Evolutionary conservation across 2,113 vertebrate genomes (phyloP).

Genomic region (Oryzias melastigma): DNA sequence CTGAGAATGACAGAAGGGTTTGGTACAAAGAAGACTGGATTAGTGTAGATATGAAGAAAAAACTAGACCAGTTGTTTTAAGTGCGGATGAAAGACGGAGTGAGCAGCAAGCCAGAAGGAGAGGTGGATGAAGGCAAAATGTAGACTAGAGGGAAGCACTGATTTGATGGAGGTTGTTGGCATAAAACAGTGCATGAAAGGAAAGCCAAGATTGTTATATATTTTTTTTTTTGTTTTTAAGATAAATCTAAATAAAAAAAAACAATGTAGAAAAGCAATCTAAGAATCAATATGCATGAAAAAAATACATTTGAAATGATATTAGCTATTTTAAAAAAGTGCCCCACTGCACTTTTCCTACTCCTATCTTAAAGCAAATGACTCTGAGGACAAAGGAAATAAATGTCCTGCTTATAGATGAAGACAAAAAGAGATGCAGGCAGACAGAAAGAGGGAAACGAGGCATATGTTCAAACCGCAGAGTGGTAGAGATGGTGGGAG

Average conservation of each 20-base stretch:
- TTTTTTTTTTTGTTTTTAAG: too few species aligned
- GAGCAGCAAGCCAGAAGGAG: not conserved
- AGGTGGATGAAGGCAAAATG: not conserved
- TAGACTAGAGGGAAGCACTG: not conserved
- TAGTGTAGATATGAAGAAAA: not conserved
- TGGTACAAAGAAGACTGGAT: slow-evolving; percentile 30
- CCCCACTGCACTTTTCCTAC: too few species aligned
- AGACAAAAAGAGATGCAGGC: not conserved
- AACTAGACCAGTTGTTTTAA: not conserved
- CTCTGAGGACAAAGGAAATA: too few species aligned
- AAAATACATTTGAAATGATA: too few species aligned
- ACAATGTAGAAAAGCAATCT: too few species aligned
- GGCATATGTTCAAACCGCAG: slow-evolving; percentile 27
- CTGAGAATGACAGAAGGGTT: slow-evolving; percentile 28
- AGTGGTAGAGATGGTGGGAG: not conserved
- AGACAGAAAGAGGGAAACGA: slow-evolving; percentile 17
- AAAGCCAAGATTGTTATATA: not conserved
- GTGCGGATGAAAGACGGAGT: not conserved
- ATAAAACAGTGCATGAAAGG: not conserved
- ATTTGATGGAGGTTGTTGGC: slow-evolving; percentile 5
- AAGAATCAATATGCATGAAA: too few species aligned
- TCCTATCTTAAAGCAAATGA: too few species aligned
- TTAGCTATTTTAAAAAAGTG: too few species aligned
- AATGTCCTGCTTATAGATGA: too few species aligned
- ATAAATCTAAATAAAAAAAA: too few species aligned